Base-by-base conservation (phyloP, 1,140 invertebrate genomes). In the Drosophila rufa region DNA sequence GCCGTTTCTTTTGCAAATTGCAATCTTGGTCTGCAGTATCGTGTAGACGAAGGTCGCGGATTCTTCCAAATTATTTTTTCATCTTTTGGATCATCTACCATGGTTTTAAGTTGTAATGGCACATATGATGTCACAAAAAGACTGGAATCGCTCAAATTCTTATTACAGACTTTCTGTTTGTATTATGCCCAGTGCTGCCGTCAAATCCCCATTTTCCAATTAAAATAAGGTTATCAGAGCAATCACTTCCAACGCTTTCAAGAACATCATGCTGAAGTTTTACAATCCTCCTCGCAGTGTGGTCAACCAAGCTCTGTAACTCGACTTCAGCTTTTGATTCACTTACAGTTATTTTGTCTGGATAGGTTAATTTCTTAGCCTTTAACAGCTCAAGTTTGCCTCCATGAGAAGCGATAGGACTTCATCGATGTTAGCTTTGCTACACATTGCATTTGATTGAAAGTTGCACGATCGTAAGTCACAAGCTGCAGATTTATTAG, bases 201-300 rank as follows among this genome's bases (percentile, higher is more conserved):
- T 53, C 66, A 45, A 53, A 53, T 9, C 66, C 57, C 66, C 66
- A 59, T 43, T 51, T 58, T 69, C 45, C 57, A 30, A 69, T 61
- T 38, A 71, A 61, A 22, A 38, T 46, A 11, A 53, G 43, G 4
- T 56, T 64, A 19, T 48, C 30, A 55, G 53, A 12, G 15, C 47
- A 56, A 38, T 70, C 51, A 73, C 38, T 40, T 27, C 22, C 14
- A 46, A 67, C 42, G 17, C n/a, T 45, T 43, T 58, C 17, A 22
- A 67, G 12, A 48, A 47, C 30, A 46, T 46, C 48, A 27, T 30
- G 3, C 25, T 27, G 19, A 22, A 22, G 19, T 22, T 22, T 22
- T 22, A 22, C 19, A 22, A 22, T 22, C 19, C 19, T 22, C 19
- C 19, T 22, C 19, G 19, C 19, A 22, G 19, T 22, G 2, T 22